Evolutionary conservation across 2,797 vertebrate genomes (phyloP), one percentile per base, ranked within the genome.

Genomic region (Distichodus sexfasciatus): DNA sequence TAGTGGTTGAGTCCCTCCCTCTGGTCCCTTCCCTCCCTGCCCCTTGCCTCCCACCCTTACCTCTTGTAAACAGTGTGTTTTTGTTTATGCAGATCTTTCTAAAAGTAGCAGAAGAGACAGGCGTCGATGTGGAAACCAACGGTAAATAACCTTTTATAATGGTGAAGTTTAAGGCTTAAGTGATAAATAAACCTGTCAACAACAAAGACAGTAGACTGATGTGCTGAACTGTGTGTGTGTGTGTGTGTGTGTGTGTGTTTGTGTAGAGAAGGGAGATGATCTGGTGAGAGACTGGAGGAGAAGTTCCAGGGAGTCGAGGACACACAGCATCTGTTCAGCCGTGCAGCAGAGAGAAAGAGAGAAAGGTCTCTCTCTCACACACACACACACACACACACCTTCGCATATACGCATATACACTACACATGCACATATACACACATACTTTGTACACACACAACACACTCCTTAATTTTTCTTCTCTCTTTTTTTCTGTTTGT

Each of bases 61-160:
- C n/a, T n/a, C n/a, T n/a, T n/a, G n/a, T n/a, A n/a, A n/a, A 24
- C 8, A 26, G 3, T 14, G 23, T 38, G 17, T 44, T 33, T 33
- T 7, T 66, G 28, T 11, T 11, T 55, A 35, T 53, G 2, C 17
- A 79, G 76, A 79, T 99, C 78, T 99, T 99, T 71, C 92, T 99
- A 26, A 98, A 98, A 87, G 96, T 99, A 73, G 97, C 96, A 15
- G 94, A 98, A 79, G 95, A 98, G 6, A 94, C 92, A 0, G 94
- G 93, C 6, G 96, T 96, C 60, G 97, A 98, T 71, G 79, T 92
- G 23, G 94, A 95, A 83, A 88, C 87, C 9, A 86, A 90, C 90
- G 88, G 96, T 98, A 86, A 65, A 14, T 3, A 26, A 2, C 17
- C 19, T 3, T 14, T 51, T n/a, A n/a, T n/a, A n/a, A n/a, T n/a